phyloP scores from a whole-genome alignment of 92 coral and sea anemone genomes.

The Zoanthus sansibaricus region DNA sequence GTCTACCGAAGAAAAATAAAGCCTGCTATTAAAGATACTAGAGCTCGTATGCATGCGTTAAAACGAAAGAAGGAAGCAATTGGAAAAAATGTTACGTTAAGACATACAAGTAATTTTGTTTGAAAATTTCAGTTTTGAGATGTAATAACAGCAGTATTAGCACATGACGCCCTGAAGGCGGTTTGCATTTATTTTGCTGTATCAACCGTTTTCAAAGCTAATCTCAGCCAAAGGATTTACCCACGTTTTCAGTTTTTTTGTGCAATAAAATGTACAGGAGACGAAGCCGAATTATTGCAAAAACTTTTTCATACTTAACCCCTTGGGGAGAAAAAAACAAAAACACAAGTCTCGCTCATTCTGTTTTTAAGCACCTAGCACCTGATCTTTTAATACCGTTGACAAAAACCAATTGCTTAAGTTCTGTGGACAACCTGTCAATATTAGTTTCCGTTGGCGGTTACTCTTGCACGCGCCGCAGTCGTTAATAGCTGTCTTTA shows the following conservation, averaged over 20 bases:
- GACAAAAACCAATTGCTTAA: not conserved
- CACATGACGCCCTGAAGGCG: no score
- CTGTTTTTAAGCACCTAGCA: not conserved
- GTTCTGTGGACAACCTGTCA: conserved; percentile 5
- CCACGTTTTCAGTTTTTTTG: not conserved
- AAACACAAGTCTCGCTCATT: not conserved
- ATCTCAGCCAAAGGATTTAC: not conserved
- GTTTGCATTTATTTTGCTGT: no score
- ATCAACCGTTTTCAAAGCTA: not conserved
- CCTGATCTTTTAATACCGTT: not conserved
- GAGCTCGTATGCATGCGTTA: no score
- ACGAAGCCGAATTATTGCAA: not conserved
- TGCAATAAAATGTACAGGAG: not conserved
- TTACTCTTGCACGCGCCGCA: conserved; percentile 26
- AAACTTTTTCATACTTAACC: not conserved
- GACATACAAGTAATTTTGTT: no score
- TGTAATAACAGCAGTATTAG: no score
- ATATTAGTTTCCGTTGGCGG: not conserved
- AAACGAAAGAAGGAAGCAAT: no score
- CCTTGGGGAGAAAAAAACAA: not conserved
- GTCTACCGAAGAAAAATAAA: no score
- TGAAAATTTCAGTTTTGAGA: no score
- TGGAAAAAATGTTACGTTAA: no score
- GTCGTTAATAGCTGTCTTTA: not conserved
- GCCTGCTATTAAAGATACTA: no score